Percentiles rank a stretch among this genome's conserved stretches.
Evolutionary conservation across 2,113 vertebrate species (phyloP).

Genomic region (Apeltes quadracus): DNA sequence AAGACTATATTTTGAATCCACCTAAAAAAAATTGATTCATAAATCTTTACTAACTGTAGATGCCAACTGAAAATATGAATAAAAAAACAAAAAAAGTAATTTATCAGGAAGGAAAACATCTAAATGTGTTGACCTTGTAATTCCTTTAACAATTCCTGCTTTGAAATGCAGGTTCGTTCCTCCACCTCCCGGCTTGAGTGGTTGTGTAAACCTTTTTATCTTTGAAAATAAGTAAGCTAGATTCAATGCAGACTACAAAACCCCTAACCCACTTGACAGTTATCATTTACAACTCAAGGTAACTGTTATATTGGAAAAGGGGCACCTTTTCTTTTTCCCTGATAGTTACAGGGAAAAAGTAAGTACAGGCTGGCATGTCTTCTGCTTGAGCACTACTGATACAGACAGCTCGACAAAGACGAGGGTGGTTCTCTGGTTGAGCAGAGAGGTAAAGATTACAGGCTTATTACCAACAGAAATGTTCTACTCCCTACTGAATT

Average conservation of each 20-base stretch:
- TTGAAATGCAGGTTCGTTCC: constrained; percentile 5
- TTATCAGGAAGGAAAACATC: background rate
- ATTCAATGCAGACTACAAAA: background rate
- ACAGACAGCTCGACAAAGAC: background rate
- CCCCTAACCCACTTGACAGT: background rate
- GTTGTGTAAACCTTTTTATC: background rate
- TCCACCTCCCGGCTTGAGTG: background rate
- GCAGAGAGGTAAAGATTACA: constrained; percentile 4
- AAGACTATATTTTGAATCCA: background rate
- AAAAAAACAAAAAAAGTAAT: background rate
- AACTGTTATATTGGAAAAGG: background rate
- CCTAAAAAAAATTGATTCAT: background rate
- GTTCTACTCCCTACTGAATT: background rate
- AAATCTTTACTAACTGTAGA: constrained; percentile 12
- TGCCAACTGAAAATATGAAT: background rate
- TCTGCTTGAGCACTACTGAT: background rate
- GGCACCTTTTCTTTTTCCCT: background rate
- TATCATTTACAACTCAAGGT: constrained; percentile 1
- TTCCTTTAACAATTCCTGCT: background rate
- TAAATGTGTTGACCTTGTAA: background rate
- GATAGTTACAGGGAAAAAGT: too few relatives aligned
- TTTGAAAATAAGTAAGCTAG: background rate
- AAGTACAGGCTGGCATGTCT: background rate
- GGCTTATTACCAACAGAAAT: background rate
- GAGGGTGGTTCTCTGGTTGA: background rate